Percentiles rank a stretch among this genome's conserved stretches.
Conservation (phyloP, 2,797 vertebrate species). For the Sebastes diaconus region DNA sequence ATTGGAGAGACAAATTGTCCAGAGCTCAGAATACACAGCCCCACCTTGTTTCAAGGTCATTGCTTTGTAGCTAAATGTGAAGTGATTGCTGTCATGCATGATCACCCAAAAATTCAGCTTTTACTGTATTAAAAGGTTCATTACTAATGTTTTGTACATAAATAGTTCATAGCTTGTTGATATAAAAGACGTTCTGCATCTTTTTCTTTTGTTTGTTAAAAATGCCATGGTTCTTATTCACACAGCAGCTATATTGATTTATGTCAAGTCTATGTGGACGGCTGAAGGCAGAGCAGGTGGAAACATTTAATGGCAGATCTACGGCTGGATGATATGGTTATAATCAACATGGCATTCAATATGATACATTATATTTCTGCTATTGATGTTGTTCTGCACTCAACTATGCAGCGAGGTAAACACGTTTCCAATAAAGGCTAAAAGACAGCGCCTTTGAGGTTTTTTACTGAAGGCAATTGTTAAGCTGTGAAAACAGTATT, state of each 20-base stretch:
- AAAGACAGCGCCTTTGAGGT: not conserved
- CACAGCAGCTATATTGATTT: not conserved
- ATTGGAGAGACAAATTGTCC: constrained; percentile 78
- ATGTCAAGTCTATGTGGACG: not conserved
- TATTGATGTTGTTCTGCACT: not conserved
- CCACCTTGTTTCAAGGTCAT: constrained; percentile 77
- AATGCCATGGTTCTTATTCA: not conserved
- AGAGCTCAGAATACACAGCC: constrained; percentile 55
- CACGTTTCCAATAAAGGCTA: not conserved
- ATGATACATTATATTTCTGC: not conserved
- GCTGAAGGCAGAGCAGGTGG: not conserved
- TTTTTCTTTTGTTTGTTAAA: not conserved
- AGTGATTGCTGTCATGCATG: constrained; percentile 22
- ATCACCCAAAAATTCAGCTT: not conserved
- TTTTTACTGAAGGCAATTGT: not conserved
- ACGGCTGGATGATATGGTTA: not conserved
- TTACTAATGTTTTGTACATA: not conserved
- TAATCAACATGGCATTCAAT: not conserved
- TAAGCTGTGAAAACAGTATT: not conserved
- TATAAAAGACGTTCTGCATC: not conserved
- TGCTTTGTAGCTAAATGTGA: constrained; percentile 33
- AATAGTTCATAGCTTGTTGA: not conserved
- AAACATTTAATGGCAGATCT: not conserved
- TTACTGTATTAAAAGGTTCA: not conserved
- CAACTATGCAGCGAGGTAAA: not conserved